phyloP scores from a whole-genome alignment of 1,140 invertebrate species.

The Elymnias hypermnestra region DNA sequence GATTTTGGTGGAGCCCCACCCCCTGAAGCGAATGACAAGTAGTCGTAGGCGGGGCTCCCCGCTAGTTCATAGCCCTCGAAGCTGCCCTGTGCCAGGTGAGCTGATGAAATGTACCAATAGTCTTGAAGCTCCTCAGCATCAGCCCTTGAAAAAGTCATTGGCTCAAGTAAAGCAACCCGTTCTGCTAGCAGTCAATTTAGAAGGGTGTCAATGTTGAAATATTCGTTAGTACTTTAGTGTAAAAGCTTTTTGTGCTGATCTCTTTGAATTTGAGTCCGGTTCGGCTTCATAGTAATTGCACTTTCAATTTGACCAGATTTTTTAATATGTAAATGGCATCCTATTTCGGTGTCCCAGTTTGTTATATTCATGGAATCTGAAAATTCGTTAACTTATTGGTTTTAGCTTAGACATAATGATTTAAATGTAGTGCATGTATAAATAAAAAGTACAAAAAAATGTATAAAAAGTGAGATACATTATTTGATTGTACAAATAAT shows the following conservation, averaged over 20 bases:
- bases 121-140: too few species aligned
- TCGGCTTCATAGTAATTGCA: too few species aligned
- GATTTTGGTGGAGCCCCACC: conserved; percentile 76
- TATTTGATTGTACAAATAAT: conserved; percentile 7
- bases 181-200: too few species aligned
- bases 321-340: background rate
- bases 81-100: conserved; percentile 12
- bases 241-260: too few species aligned
- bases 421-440: conserved; percentile 7
- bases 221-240: too few species aligned
- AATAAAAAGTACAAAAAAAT: conserved; percentile 16
- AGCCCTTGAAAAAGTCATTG: too few species aligned
- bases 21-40: conserved; percentile 66
- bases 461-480: conserved; percentile 1
- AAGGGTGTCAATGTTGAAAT: too few species aligned
- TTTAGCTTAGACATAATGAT: background rate
- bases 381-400: background rate
- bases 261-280: too few species aligned
- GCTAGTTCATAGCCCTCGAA: too few species aligned
- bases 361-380: background rate
- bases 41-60: conserved; percentile 4
- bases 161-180: too few species aligned
- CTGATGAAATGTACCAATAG: too few species aligned
- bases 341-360: background rate
- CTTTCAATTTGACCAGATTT: conserved; percentile 1